Evolutionary conservation across 2,797 vertebrate genomes (phyloP).

Genomic region (Etheostoma nigrum): DNA sequence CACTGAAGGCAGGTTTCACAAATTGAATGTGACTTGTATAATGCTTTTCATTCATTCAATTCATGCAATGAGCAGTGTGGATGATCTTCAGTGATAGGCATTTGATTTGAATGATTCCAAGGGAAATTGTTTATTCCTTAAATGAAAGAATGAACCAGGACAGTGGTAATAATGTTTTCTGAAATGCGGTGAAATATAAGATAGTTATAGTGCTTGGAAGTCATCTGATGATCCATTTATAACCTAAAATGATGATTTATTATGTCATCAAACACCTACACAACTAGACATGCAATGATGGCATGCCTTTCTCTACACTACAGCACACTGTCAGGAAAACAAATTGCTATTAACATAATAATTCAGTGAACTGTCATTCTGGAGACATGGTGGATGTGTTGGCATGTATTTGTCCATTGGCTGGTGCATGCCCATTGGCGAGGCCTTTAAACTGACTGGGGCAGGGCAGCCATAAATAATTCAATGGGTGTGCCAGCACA

Average conservation of each 20-base stretch:
- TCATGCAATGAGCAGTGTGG: slow-evolving; percentile 47
- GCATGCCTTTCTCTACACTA: slow-evolving; percentile 8
- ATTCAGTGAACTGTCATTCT: slow-evolving; percentile 63
- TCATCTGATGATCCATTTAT: slow-evolving; percentile 27
- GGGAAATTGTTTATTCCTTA: slow-evolving; percentile 51
- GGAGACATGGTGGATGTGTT: slow-evolving; percentile 45
- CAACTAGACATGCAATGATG: slow-evolving; percentile 19
- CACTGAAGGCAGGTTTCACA: slow-evolving; percentile 66
- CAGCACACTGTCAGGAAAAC: slow-evolving; percentile 44
- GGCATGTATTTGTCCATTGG: slow-evolving; percentile 65
- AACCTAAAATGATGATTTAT: slow-evolving; percentile 36
- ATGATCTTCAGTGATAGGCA: slow-evolving; percentile 22
- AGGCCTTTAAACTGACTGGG: slow-evolving; percentile 68
- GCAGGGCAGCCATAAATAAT: slow-evolving; percentile 80
- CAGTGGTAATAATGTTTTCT: slow-evolving; percentile 13
- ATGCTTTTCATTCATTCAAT: slow-evolving; percentile 33
- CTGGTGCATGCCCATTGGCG: slow-evolving; percentile 59
- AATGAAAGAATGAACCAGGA: slow-evolving; percentile 27
- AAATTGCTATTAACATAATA: slow-evolving; percentile 68
- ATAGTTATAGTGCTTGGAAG: background rate
- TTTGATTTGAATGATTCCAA: slow-evolving; percentile 58
- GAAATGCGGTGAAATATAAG: slow-evolving; percentile 29
- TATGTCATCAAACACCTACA: slow-evolving; percentile 11
- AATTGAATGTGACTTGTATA: slow-evolving; percentile 66
- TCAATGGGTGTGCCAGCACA: slow-evolving; percentile 78